Conservation (phyloP, 2,797 vertebrate species). For the Halcyon chelicuti region DNA sequence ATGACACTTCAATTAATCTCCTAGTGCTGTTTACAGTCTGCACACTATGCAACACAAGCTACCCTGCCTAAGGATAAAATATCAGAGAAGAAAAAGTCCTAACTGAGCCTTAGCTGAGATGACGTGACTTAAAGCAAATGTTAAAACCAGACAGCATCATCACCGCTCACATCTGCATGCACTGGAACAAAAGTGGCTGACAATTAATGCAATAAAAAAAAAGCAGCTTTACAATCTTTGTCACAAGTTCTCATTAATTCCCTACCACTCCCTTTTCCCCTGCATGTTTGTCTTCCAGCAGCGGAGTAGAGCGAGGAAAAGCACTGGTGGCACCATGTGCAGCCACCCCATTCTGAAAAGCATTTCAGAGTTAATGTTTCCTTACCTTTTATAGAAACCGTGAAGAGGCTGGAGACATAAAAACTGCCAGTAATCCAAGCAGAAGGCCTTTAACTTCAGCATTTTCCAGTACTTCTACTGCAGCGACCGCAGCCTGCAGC, state of each 20-base stretch:
- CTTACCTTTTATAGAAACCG: slow-evolving; percentile 94
- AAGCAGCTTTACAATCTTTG: slow-evolving; percentile 41
- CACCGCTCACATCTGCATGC: neutral
- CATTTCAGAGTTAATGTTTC: neutral
- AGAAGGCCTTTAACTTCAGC: slow-evolving; percentile 96
- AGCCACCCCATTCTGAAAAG: neutral
- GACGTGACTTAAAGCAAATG: neutral
- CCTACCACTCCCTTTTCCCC: slow-evolving; percentile 45
- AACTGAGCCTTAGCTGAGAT: neutral
- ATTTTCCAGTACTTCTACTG: slow-evolving; percentile 76
- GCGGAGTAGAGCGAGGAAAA: neutral
- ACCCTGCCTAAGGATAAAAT: neutral
- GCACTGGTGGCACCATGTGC: neutral
- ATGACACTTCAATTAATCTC: slow-evolving; percentile 33
- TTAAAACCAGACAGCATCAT: neutral
- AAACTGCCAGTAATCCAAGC: slow-evolving; percentile 98
- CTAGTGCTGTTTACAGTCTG: neutral
- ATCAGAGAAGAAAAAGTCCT: neutral
- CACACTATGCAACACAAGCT: neutral
- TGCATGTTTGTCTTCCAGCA: neutral
- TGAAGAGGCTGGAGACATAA: slow-evolving; percentile 94
- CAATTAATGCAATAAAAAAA: neutral
- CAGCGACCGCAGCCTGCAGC: neutral
- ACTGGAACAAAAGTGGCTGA: neutral
- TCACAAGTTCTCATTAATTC: slow-evolving; percentile 43